phyloP scores from a whole-genome alignment of 2,113 vertebrate genomes.

The Chrysemys picta region DNA sequence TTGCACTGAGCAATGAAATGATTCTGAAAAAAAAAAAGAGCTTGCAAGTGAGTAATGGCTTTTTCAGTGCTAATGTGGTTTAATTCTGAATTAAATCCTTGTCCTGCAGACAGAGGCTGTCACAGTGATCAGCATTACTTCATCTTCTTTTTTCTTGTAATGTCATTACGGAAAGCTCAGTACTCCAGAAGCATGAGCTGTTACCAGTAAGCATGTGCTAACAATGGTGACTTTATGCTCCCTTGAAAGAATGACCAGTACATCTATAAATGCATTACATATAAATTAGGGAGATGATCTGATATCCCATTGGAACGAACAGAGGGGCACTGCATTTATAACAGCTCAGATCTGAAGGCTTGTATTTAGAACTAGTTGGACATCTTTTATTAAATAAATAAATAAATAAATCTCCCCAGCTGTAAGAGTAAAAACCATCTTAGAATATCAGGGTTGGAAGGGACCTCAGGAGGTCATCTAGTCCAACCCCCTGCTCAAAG shows the following conservation, averaged over 20 bases:
- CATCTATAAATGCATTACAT: slow-evolving; percentile 27
- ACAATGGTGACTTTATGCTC: slow-evolving; percentile 73
- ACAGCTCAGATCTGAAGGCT: background rate
- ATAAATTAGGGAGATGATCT: slow-evolving; percentile 37
- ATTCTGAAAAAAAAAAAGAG: slow-evolving; percentile 1
- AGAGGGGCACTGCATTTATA: slow-evolving; percentile 14
- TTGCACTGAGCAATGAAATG: slow-evolving; percentile 47
- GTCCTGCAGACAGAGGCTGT: slow-evolving; percentile 71
- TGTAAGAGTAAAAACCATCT: background rate
- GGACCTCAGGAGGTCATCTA: too few species aligned
- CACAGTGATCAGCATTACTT: slow-evolving; percentile 73
- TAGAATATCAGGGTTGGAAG: too few species aligned
- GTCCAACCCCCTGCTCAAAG: too few species aligned
- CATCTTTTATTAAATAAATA: background rate
- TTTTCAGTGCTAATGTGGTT: slow-evolving; percentile 69
- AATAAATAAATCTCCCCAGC: background rate
- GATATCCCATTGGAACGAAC: slow-evolving; percentile 1
- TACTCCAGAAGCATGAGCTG: slow-evolving; percentile 69
- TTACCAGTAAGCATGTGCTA: slow-evolving; percentile 51
- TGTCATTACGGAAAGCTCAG: slow-evolving; percentile 68
- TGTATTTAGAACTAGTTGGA: background rate
- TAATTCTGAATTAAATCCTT: slow-evolving; percentile 77
- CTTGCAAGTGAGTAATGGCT: slow-evolving; percentile 69
- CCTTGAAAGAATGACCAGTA: slow-evolving; percentile 54
- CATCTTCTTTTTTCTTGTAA: slow-evolving; percentile 69